Evolutionary conservation across 2,113 vertebrate genomes (phyloP).

Genomic region (Nothoprocta perdicaria): DNA sequence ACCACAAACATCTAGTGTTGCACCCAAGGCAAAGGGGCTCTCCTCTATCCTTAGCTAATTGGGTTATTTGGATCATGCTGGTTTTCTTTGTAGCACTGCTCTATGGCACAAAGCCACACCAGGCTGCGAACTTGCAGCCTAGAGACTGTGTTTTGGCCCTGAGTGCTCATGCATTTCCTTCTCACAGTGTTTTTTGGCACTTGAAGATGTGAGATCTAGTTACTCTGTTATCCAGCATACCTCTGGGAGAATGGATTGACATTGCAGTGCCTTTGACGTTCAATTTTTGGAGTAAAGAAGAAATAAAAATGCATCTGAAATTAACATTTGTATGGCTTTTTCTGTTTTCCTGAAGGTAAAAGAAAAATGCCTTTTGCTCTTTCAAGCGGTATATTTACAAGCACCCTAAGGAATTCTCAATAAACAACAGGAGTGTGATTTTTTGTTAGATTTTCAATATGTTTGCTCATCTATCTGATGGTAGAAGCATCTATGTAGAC

Average conservation of each 20-base stretch:
- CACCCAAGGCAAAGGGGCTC: neutral
- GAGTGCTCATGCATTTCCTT: neutral
- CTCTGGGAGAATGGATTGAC: neutral
- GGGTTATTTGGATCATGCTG: neutral
- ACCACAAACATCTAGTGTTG: accelerated
- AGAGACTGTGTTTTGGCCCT: neutral
- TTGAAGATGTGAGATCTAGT: neutral
- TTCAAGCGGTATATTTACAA: neutral
- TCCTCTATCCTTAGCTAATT: too few species aligned
- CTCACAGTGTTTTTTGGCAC: neutral
- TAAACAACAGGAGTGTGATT: slow-evolving; percentile 33
- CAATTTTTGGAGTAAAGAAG: neutral
- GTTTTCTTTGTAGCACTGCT: neutral
- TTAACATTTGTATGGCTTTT: neutral
- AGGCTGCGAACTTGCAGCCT: neutral
- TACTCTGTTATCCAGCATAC: neutral
- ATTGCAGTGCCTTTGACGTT: neutral
- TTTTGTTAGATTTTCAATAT: slow-evolving; percentile 32
- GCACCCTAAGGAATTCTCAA: neutral
- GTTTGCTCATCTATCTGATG: neutral
- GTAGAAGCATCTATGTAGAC: neutral
- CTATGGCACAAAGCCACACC: neutral
- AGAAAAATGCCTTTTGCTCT: neutral
- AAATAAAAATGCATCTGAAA: neutral
- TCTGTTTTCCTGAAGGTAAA: neutral